Conservation (phyloP, 2,113 vertebrate genomes). For the Protomyctophum bolini region DNA sequence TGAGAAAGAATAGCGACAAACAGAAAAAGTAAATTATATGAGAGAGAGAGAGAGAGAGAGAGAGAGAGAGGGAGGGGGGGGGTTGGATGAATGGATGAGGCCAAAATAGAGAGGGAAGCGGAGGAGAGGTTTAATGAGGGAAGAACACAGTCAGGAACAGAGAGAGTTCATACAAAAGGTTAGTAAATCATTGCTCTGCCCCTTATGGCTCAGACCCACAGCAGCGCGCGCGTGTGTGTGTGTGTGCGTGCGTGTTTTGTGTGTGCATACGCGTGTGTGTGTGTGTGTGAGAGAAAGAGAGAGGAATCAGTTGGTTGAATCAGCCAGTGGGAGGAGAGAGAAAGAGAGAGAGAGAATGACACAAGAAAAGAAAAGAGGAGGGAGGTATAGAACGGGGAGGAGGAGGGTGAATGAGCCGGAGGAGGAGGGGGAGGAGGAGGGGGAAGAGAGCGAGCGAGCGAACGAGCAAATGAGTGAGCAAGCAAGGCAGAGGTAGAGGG, state of each 20-base stretch:
- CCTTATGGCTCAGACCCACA: too few relatives aligned
- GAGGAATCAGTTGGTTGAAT: slow-evolving; percentile 42
- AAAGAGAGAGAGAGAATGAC: slow-evolving; percentile 40
- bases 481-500: slow-evolving; percentile 37
- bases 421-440: slow-evolving; percentile 42
- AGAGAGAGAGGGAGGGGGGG: too few relatives aligned
- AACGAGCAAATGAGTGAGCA: neutral
- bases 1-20: too few relatives aligned
- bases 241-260: neutral
- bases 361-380: slow-evolving; percentile 43
- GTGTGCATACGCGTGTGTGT: slow-evolving; percentile 12
- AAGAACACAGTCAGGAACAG: too few relatives aligned
- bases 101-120: too few relatives aligned
- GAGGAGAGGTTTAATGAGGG: too few relatives aligned
- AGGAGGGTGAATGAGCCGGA: slow-evolving; percentile 65
- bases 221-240: too few relatives aligned
- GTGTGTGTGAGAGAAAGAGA: slow-evolving; percentile 24
- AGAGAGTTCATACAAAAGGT: too few relatives aligned
- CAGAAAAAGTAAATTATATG: too few relatives aligned
- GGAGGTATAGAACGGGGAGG: slow-evolving; percentile 32
- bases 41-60: too few relatives aligned
- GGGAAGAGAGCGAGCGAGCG: slow-evolving; percentile 5
- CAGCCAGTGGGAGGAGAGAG: slow-evolving; percentile 63
- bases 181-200: too few relatives aligned
- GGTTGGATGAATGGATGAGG: too few relatives aligned